Base-by-base conservation (phyloP, 1,140 invertebrate species). In the Sycophila sp. region DNA sequence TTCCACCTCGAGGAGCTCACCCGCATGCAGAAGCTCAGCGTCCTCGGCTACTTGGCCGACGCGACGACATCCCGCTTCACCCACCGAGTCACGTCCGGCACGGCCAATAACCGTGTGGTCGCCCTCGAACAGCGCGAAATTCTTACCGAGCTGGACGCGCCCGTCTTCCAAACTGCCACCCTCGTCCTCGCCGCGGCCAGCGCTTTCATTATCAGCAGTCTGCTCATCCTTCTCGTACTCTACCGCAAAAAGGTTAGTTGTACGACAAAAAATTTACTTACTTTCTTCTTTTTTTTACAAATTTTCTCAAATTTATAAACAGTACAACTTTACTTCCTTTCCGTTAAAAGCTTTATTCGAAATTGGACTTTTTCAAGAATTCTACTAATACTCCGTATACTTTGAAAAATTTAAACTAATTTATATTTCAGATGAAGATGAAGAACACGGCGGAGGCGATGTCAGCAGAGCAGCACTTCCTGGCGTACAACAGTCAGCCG, bases 151-250 rank as follows among this genome's bases (percentile, higher is more conserved):
- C 78, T 91, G 85, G 59, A 91, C 87, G 87, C 90, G 22, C 90
- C 91, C 5, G 88, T 91, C 36, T 92, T 92, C 80, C 90, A 92
- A 76, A 92, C 91, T 1, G 90, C 91, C 15, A 87, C 92, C 4
- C 89, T 93, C 59, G 90, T 92, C 4, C 83, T 93, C 24, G 91
- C 89, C 4, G 90, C 90, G 0, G 89, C 90, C 2, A 92, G 91
- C 28, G 91, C 91, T 11, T 92, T 93, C 76, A 87, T 93, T 58
- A 91, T 93, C 72, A 91, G 90, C 77, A 90, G 91, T 42, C 82
- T 93, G 17, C 87, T 90, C 11, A 88, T 93, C 15, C 82, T 93
- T 4, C 84, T 92, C 10, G 89, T 92, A 82, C 84, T 93, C 13
- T 92, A 93, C 80, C 87, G 88, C 40, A 87, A 88, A 75, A 89